Base-by-base conservation (phyloP, 2,113 vertebrate genomes). In the Elephas maximus region DNA sequence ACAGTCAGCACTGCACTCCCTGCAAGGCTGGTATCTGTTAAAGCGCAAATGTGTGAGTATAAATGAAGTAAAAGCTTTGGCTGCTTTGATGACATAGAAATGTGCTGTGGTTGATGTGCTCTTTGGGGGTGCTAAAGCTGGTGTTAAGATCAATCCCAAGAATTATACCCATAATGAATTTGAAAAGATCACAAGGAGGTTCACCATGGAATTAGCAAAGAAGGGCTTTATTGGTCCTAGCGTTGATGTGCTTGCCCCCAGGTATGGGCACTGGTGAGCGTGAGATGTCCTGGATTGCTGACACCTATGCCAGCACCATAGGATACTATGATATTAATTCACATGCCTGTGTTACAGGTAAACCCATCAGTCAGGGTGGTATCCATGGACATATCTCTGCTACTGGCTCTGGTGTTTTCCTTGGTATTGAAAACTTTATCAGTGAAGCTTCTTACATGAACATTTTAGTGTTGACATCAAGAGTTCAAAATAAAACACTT, bases 281-380 rank as follows among this genome's bases (percentile, higher is more conserved):
- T 96, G 99, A 99, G 97, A 99, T 99, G 99, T 99, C 99, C 95
- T 99, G 99, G 99, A 99, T 99, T 67, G 99, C 99, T 0, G 99
- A 99, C 98, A 99, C 99, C 14, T 99, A 99, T 45, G 99, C 99
- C 90, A 99, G 99, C 99, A 99, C 99, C 90, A 99, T 99, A 97
- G 99, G 99, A 91, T 99, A 99, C 98, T 96, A 98, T 73, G 99
- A 99, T 95, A 99, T 99, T 97, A 99, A 99, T 6, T 99, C 99
- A 24, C 99, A 99, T 6, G 99, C 99, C 0, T 99, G 99, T 89
- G 99, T 99, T 96, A 99, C 99, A 2, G 99, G 99, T 41, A 99
- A 99, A 91, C 99, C 99, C 87, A 99, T 99, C 98, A 99, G 99
- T 98, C 99, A 99, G 96, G 99, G 99, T 23, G 99, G 99, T 5